Conservation (phyloP, 2,113 vertebrate genomes). For the Camelus bactrianus region DNA sequence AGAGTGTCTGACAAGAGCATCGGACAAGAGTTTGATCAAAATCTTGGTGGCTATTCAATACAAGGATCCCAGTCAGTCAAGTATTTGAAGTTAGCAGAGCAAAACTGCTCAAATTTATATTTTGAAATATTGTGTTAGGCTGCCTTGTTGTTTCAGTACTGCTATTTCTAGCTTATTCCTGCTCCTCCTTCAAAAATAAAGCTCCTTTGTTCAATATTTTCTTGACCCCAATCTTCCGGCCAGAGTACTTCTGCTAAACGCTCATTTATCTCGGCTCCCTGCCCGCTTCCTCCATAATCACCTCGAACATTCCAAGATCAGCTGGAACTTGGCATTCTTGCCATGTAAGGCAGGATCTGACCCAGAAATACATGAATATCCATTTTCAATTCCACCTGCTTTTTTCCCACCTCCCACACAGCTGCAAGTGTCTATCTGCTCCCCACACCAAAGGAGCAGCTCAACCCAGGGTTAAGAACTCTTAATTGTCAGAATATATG, state of each 20-base stretch:
- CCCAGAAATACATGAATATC: slow-evolving; percentile 65
- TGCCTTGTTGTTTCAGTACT: background rate
- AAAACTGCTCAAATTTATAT: background rate
- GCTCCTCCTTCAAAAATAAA: slow-evolving; percentile 56
- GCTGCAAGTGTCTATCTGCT: background rate
- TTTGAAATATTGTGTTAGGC: background rate
- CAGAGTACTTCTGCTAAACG: slow-evolving; percentile 50
- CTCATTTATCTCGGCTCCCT: slow-evolving; percentile 59
- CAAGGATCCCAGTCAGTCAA: slow-evolving; percentile 15
- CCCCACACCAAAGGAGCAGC: slow-evolving; percentile 2
- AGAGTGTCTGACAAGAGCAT: background rate
- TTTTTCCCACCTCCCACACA: slow-evolving; percentile 24
- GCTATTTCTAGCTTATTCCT: slow-evolving; percentile 47
- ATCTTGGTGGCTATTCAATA: background rate
- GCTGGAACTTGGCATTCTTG: slow-evolving; percentile 68
- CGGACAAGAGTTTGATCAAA: slow-evolving; percentile 28
- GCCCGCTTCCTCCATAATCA: slow-evolving; percentile 59
- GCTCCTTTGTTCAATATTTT: slow-evolving; percentile 56
- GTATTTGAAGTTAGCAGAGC: slow-evolving; percentile 14
- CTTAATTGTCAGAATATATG: slow-evolving; percentile 38
- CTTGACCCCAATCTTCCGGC: slow-evolving; percentile 18
- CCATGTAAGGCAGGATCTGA: slow-evolving; percentile 42
- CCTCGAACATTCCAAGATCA: slow-evolving; percentile 70
- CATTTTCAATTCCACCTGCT: slow-evolving; percentile 64
- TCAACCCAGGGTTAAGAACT: background rate